phyloP scores from a whole-genome alignment of 2,113 vertebrate genomes.

The Alexandromys fortis region DNA sequence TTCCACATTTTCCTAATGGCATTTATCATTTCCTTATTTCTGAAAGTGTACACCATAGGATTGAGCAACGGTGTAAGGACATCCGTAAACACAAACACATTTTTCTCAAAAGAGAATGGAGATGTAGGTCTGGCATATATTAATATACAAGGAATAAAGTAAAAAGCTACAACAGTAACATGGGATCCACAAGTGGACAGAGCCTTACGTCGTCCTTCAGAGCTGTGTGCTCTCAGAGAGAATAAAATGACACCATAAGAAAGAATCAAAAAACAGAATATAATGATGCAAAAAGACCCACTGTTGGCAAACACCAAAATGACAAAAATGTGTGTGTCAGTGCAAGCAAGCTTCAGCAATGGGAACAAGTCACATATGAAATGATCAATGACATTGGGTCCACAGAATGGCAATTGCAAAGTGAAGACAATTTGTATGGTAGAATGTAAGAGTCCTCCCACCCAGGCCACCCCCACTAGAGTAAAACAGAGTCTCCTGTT shows the following conservation, averaged over 20 bases:
- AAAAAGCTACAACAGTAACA: background rate
- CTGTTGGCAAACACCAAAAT: constrained; percentile 64
- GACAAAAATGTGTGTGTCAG: constrained; percentile 8
- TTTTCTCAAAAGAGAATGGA: background rate
- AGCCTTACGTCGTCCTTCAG: background rate
- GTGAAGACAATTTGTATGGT: constrained; percentile 52
- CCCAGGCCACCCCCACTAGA: background rate
- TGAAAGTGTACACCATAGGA: background rate
- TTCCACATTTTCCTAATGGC: background rate
- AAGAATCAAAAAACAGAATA: constrained; percentile 48
- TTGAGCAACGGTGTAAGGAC: background rate
- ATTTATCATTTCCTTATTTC: background rate
- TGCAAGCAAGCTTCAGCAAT: constrained; percentile 44
- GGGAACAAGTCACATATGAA: constrained; percentile 19
- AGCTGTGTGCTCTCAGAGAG: constrained; percentile 18
- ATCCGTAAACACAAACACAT: background rate
- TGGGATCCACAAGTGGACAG: background rate
- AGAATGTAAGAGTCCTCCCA: constrained; percentile 47
- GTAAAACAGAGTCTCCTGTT: constrained; percentile 52
- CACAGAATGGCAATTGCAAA: constrained; percentile 72
- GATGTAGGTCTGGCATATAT: background rate
- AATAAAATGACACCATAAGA: constrained; percentile 61
- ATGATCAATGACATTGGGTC: constrained; percentile 20
- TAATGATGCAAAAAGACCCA: constrained; percentile 60
- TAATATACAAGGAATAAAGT: constrained; percentile 22